Percentiles rank a stretch among this genome's conserved stretches.
Conservation (phyloP, 2,113 vertebrate species). For the Odontesthes bonariensis region DNA sequence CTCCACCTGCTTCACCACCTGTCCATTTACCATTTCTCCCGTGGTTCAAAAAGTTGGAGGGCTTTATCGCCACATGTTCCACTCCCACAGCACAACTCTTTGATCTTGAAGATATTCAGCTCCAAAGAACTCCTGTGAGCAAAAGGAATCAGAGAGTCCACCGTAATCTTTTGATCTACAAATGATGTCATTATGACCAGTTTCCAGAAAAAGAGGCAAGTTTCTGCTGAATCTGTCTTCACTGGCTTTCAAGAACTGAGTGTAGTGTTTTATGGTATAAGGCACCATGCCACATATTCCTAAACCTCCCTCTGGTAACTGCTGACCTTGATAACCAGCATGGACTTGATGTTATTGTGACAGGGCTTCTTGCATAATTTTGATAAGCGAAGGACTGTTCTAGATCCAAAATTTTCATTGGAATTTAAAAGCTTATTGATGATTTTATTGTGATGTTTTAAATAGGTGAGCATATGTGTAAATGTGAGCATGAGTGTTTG, state of each 20-base stretch:
- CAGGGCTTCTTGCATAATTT: too few species aligned
- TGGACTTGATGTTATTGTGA: too few species aligned
- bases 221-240: not conserved
- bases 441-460: too few species aligned
- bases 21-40: slow-evolving; percentile 14
- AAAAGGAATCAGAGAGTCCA: slow-evolving; percentile 1
- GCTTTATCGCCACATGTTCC: slow-evolving; percentile 7
- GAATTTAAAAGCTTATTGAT: too few species aligned
- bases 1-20: slow-evolving; percentile 12
- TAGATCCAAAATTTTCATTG: too few species aligned
- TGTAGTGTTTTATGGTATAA: slow-evolving; percentile 10
- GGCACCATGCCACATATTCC: too few species aligned
- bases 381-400: too few species aligned
- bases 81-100: slow-evolving; percentile 6
- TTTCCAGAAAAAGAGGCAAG: not conserved
- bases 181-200: not conserved
- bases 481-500: too few species aligned
- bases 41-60: slow-evolving; percentile 6
- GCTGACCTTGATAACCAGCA: too few species aligned
- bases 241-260: not conserved
- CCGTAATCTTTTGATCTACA: not conserved
- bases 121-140: not conserved
- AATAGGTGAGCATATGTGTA: too few species aligned
- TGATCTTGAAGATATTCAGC: slow-evolving; percentile 21
- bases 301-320: too few species aligned